phyloP scores from a whole-genome alignment of 2,797 vertebrate genomes.

The Momotus momota region DNA sequence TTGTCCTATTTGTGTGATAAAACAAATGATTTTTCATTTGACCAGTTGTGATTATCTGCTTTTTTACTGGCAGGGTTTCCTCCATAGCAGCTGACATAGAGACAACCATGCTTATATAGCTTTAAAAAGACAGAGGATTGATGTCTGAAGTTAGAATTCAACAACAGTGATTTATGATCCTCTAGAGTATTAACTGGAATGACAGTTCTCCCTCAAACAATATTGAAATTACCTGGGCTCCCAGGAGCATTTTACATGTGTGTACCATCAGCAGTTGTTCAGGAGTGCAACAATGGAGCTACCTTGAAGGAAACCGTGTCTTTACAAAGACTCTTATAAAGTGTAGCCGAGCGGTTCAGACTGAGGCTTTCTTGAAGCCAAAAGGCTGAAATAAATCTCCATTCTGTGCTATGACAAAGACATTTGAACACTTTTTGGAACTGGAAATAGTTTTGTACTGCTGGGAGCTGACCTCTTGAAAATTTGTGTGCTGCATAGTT shows the following conservation, averaged over 20 bases:
- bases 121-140: not conserved
- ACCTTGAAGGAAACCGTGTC: not conserved
- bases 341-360: not conserved
- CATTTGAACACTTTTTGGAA: not conserved
- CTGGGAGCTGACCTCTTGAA: slow-evolving; percentile 29
- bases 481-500: slow-evolving; percentile 18
- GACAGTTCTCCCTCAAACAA: not conserved
- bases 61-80: not conserved
- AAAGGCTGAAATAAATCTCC: slow-evolving; percentile 2
- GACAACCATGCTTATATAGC: not conserved
- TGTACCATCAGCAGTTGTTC: not conserved
- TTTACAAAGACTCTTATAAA: not conserved
- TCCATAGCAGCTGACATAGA: not conserved
- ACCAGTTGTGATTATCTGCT: not conserved
- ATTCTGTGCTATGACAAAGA: not conserved
- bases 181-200: not conserved
- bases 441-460: not conserved
- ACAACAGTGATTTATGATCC: not conserved
- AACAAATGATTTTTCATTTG: not conserved
- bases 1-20: not conserved
- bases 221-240: not conserved
- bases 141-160: not conserved
- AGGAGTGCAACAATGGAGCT: not conserved
- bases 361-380: not conserved
- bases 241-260: not conserved